Base-by-base conservation (phyloP, 2,113 vertebrate genomes). In the Rhagologus leucostigma region DNA sequence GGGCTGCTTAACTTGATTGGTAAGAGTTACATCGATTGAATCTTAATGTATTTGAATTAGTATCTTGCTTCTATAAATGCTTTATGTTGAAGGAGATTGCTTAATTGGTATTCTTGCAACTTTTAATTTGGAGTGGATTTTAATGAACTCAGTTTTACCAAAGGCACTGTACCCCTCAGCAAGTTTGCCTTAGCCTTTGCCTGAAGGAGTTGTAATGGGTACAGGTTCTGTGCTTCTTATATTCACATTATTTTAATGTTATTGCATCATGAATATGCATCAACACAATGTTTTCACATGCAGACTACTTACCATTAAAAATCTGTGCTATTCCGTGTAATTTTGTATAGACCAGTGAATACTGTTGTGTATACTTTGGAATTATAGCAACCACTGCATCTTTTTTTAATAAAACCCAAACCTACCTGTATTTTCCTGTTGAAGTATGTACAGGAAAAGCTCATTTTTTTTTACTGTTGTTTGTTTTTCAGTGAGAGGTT, bases 401-500 rank as follows among this genome's bases (percentile, higher is more conserved):
- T n/a, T 63, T 55, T 55, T 49, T 27, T 8, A 17, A 35, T 14
- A 49, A 33, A 63, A 29, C 22, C 16, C 6, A 29, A 29, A 17
- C 22, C 33, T 76, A 14, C 18, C 21, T 75, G 27, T 49, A 19
- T 63, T 79, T 67, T 94, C 70, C 22, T 91, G 62, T 60, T 87
- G 46, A 92, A 80, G 17, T 41, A 6, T 67, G 14, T 84, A 27
- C 17, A 32, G 55, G 59, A 69, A 71, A 69, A 47, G 65, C 69
- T 82, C 71, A 64, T 33, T 33, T 14, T 80, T 78, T 95, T 94
- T 87, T 87, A 63, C 32, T 93, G 13, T 95, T 90, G 91, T 95
- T 97, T 96, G 19, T 84, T 92, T 98, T 98, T 83, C 97, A 99
- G 99, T 92, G 99, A 99, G 98, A 99, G 98, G 92, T 99, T 99